These are phyloP conservation scores for Xestia c-nigrum DNA, from an alignment of 2,888 invertebrate genomes.

Conservation along the genomic window DNA sequence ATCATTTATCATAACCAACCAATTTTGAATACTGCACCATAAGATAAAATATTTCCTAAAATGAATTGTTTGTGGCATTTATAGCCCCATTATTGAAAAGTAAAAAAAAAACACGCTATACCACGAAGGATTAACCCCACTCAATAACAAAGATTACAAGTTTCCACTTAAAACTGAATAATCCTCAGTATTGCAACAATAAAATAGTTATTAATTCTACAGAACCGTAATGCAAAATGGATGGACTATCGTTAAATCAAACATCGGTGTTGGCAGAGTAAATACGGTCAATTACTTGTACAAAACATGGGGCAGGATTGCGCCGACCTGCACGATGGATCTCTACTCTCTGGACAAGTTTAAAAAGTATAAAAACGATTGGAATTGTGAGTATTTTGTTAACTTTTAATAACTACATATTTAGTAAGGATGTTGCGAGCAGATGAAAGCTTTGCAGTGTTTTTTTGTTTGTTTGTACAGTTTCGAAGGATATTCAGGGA, in stretches of 20 bases:
- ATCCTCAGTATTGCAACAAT: constrained; percentile 25
- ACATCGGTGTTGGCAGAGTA: constrained; percentile 21
- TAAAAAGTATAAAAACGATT: constrained; percentile 69
- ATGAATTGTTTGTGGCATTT: too few relatives aligned
- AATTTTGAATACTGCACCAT: too few relatives aligned
- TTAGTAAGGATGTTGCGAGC: background rate
- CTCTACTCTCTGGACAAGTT: constrained; percentile 65
- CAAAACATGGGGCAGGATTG: constrained; percentile 45
- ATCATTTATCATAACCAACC: too few relatives aligned
- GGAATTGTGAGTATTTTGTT: constrained; percentile 52
- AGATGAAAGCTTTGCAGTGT: background rate
- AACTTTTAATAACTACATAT: too few relatives aligned
- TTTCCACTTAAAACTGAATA: constrained; percentile 29
- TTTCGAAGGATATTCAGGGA: background rate
- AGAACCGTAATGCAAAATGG: constrained; percentile 61
- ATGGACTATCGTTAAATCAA: constrained; percentile 45
- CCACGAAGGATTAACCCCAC: background rate
- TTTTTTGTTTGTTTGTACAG: background rate
- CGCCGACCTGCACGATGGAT: constrained; percentile 57
- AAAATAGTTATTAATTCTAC: constrained; percentile 39
- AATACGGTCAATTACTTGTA: constrained; percentile 39
- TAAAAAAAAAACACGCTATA: constrained; percentile 2
- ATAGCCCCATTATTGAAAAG: too few relatives aligned
- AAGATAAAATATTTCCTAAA: too few relatives aligned
- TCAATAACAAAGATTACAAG: constrained; percentile 21